Conservation (phyloP, 1,140 invertebrate species). For the Solenopsis fugax region DNA sequence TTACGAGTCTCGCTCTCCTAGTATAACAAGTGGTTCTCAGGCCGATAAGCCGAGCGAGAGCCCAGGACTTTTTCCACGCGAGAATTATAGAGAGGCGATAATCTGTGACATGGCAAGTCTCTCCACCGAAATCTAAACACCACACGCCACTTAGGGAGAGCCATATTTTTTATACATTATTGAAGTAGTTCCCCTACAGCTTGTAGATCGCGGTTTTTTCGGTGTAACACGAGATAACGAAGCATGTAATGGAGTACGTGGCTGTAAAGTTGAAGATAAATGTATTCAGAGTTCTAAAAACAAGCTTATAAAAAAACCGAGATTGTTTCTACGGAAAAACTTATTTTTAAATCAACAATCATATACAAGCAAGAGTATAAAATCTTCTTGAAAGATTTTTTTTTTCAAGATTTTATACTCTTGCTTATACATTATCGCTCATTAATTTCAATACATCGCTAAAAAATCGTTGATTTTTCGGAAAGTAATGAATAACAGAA, state of each 20-base stretch:
- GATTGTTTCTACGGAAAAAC: background rate
- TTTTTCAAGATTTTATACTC: too few relatives aligned
- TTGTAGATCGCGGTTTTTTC: background rate
- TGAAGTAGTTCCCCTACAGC: background rate
- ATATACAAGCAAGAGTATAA: too few relatives aligned
- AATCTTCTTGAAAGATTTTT: too few relatives aligned
- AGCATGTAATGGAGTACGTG: background rate
- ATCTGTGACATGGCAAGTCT: slow-evolving; percentile 26
- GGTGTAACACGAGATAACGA: background rate
- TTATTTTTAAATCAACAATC: too few relatives aligned
- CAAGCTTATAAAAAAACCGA: background rate
- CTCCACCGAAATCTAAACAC: slow-evolving; percentile 33
- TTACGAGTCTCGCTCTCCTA: slow-evolving; percentile 36
- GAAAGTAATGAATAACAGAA: too few relatives aligned
- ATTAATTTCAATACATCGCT: too few relatives aligned
- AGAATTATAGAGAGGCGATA: slow-evolving; percentile 72
- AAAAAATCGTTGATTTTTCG: too few relatives aligned
- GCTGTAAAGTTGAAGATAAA: slow-evolving; percentile 17
- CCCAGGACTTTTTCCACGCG: slow-evolving; percentile 59
- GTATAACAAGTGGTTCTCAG: slow-evolving; percentile 70
- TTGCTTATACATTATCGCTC: too few relatives aligned
- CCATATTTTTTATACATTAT: slow-evolving; percentile 13
- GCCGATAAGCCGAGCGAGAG: slow-evolving; percentile 71
- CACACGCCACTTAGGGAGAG: background rate
- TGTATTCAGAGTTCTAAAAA: background rate